phyloP scores from a whole-genome alignment of 2,888 invertebrate genomes.

The Phyllotreta cruciferae region DNA sequence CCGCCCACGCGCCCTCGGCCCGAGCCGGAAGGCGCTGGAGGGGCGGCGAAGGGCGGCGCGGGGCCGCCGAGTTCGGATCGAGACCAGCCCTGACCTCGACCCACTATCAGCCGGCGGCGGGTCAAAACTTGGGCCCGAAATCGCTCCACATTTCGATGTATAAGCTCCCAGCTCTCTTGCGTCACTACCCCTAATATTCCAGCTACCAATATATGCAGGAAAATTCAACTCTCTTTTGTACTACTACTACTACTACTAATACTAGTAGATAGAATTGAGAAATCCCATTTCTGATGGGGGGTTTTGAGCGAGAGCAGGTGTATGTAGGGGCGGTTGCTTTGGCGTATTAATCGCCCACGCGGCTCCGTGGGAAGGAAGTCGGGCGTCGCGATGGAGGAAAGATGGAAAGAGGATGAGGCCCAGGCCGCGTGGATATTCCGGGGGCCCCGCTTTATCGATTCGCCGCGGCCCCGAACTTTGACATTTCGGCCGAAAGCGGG shows the following conservation, averaged over 20 bases:
- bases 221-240: too few relatives aligned
- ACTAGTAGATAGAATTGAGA: too few relatives aligned
- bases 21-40: not conserved
- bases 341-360: too few relatives aligned
- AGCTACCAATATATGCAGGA: too few relatives aligned
- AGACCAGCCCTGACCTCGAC: conserved; percentile 58
- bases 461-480: conserved; percentile 47
- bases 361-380: too few relatives aligned
- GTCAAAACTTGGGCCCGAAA: conserved; percentile 47
- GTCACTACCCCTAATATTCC: too few relatives aligned
- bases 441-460: conserved; percentile 49
- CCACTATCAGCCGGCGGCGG: conserved; percentile 49
- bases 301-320: too few relatives aligned
- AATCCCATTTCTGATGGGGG: too few relatives aligned
- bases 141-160: conserved; percentile 18
- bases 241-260: too few relatives aligned
- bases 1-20: conserved; percentile 31
- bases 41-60: conserved; percentile 14
- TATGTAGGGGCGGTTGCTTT: too few relatives aligned
- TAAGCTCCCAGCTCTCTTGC: not conserved
- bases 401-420: not conserved
- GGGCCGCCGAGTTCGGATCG: conserved; percentile 33
- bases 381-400: too few relatives aligned
- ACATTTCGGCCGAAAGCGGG: conserved; percentile 44
- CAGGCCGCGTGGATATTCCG: conserved; percentile 4